These are phyloP conservation scores for Pseudococcus longispinus DNA, from an alignment of 2,888 invertebrate genomes.

Conservation along the genomic window DNA sequence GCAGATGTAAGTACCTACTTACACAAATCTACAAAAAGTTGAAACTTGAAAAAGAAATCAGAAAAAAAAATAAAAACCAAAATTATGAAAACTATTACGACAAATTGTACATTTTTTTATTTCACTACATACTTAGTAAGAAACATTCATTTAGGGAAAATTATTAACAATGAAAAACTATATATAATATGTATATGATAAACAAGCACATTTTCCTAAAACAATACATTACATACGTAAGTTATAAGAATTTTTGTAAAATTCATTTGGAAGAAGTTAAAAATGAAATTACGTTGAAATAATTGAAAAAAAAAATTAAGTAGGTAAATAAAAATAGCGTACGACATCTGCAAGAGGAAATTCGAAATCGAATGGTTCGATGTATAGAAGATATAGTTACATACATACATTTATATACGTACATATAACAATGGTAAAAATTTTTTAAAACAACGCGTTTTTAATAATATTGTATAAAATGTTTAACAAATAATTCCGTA, in stretches of 20 bases:
- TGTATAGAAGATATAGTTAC: not conserved
- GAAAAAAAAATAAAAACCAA: not conserved
- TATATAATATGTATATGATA: not conserved
- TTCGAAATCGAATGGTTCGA: not conserved
- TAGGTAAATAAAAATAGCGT: not conserved
- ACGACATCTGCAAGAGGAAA: not conserved
- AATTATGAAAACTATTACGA: constrained; percentile 1
- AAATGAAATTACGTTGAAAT: constrained; percentile 6
- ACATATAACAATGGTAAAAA: constrained; percentile 27
- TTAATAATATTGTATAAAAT: constrained; percentile 21
- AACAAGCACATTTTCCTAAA: constrained; percentile 17
- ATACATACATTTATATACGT: constrained; percentile 6
- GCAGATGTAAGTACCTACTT: too few relatives aligned
- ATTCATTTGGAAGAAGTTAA: constrained; percentile 22
- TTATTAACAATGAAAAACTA: constrained; percentile 31
- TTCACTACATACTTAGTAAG: constrained; percentile 7
- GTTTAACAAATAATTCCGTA: constrained; percentile 17
- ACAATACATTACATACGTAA: not conserved
- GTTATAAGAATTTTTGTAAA: constrained; percentile 24
- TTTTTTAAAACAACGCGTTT: not conserved
- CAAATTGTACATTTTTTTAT: constrained; percentile 29
- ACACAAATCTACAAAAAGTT: too few relatives aligned
- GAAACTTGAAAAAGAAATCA: not conserved
- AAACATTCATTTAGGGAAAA: constrained; percentile 2
- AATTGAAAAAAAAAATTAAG: not conserved